phyloP scores from a whole-genome alignment of 2,888 invertebrate genomes.

The Xestia sexstrigata region DNA sequence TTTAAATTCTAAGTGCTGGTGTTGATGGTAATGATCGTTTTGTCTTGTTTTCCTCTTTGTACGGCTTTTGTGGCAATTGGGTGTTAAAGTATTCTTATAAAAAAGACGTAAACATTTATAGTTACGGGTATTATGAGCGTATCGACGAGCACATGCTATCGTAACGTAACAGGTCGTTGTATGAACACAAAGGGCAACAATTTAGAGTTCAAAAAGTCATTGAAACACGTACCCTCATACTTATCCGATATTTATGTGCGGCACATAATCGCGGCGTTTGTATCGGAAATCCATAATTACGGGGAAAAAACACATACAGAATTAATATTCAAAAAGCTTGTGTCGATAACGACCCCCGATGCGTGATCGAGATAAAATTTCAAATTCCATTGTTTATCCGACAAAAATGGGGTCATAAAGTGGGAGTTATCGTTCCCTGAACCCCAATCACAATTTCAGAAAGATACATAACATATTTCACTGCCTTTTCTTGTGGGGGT shows the following conservation, averaged over 20 bases:
- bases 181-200: conserved; percentile 34
- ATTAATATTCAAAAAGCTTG: conserved; percentile 70
- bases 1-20: conserved; percentile 58
- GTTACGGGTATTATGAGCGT: conserved; percentile 33
- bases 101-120: conserved; percentile 21
- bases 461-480: conserved; percentile 86
- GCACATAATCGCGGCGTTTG: conserved; percentile 48
- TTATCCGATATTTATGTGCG: conserved; percentile 53
- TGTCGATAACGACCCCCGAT: conserved; percentile 72
- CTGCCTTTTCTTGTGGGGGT: conserved; percentile 67
- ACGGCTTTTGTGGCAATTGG: conserved; percentile 9
- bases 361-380: conserved; percentile 80
- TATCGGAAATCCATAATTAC: conserved; percentile 67
- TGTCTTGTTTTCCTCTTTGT: conserved; percentile 32
- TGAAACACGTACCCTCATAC: conserved; percentile 46
- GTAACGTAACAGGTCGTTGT: conserved; percentile 44
- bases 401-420: conserved; percentile 88
- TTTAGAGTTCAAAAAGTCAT: conserved; percentile 53
- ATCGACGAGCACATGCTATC: conserved; percentile 33
- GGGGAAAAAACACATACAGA: conserved; percentile 57
- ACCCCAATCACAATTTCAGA: conserved; percentile 87
- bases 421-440: conserved; percentile 86
- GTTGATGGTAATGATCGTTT: conserved; percentile 49
- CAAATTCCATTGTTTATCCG: conserved; percentile 86
- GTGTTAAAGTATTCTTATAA: conserved; percentile 20